These are phyloP conservation scores for Halcyon leucocephala DNA, from an alignment of 2,797 vertebrate species.

Conservation along the genomic window DNA sequence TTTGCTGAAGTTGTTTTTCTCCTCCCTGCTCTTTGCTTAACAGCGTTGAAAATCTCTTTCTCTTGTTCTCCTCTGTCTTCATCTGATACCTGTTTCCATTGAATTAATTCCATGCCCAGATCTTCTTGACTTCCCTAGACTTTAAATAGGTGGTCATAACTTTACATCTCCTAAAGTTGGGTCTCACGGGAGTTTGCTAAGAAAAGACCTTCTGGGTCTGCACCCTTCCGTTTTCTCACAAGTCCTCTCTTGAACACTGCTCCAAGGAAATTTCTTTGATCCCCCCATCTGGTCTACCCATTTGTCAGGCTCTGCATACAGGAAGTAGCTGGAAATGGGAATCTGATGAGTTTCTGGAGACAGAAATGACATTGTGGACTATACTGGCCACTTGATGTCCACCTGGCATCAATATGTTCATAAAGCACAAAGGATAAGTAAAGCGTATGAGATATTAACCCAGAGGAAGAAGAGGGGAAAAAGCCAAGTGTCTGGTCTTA, in stretches of 20 bases:
- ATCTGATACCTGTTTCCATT: background rate
- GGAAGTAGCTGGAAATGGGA: background rate
- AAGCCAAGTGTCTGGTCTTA: background rate
- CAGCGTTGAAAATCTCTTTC: background rate
- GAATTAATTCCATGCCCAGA: background rate
- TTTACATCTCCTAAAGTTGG: background rate
- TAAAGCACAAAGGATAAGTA: background rate
- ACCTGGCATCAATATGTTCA: rapidly evolving
- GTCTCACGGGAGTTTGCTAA: background rate
- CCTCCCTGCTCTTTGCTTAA: background rate
- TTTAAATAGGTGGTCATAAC: background rate
- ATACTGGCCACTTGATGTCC: background rate
- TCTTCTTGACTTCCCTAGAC: background rate
- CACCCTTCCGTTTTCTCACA: background rate
- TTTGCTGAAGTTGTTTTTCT: background rate
- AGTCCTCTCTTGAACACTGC: background rate
- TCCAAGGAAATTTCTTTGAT: background rate
- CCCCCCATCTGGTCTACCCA: background rate
- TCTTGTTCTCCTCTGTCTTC: background rate
- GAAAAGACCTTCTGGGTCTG: background rate
- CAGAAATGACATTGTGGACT: background rate
- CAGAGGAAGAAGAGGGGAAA: background rate
- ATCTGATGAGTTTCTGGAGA: background rate
- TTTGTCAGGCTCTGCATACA: background rate
- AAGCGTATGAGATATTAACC: background rate